phyloP scores from a whole-genome alignment of 2,797 vertebrate species.

The Fratercula arctica region DNA sequence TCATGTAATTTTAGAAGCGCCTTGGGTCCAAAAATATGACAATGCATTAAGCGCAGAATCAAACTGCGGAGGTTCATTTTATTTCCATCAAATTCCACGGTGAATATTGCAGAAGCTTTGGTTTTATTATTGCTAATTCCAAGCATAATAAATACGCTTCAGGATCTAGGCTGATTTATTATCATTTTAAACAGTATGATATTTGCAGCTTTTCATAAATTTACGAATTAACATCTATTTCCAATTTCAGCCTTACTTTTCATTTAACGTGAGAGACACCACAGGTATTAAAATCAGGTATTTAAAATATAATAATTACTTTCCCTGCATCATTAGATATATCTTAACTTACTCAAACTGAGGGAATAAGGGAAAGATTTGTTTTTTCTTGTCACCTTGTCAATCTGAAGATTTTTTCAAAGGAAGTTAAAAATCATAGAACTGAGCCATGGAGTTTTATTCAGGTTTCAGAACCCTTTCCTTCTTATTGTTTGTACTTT shows the following conservation, averaged over 20 bases:
- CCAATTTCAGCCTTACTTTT: slow-evolving; percentile 41
- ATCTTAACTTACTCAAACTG: background rate
- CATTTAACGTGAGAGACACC: slow-evolving; percentile 6
- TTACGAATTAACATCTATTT: background rate
- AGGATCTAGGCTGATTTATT: slow-evolving; percentile 75
- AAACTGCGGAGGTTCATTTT: slow-evolving; percentile 62
- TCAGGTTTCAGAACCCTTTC: background rate
- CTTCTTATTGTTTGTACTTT: background rate
- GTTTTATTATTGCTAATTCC: slow-evolving; percentile 78
- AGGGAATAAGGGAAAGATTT: background rate
- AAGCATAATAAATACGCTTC: slow-evolving; percentile 76
- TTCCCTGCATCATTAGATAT: background rate
- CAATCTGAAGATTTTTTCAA: background rate
- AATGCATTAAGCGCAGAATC: slow-evolving; percentile 39
- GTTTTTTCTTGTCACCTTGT: slow-evolving; percentile 36
- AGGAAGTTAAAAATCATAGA: background rate
- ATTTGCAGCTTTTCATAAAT: slow-evolving; percentile 65
- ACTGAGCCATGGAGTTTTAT: background rate
- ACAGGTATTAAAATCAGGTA: background rate
- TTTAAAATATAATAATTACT: background rate
- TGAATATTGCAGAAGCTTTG: slow-evolving; percentile 60
- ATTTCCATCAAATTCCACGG: slow-evolving; percentile 62
- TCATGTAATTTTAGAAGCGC: slow-evolving; percentile 9
- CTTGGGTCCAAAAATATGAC: slow-evolving; percentile 59
- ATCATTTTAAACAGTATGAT: slow-evolving; percentile 72